A percentile compares a stretch with the other conserved stretches of the same genome.
phyloP scores from a whole-genome alignment of 2,113 vertebrate genomes.

The Otolemur garnettii region DNA sequence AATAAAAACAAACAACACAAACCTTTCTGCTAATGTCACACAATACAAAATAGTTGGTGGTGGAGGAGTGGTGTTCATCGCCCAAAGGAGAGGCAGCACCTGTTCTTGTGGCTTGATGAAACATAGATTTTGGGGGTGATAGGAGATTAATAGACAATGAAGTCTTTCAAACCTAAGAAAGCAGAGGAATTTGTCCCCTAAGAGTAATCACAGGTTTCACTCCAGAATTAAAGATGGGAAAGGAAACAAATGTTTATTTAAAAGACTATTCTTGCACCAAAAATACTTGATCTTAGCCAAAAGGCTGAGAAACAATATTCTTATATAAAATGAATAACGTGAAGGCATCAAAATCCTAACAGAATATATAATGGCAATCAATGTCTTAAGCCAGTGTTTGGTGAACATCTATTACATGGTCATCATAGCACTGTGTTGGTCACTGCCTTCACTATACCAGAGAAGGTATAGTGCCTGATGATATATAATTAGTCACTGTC shows the following conservation, averaged over 20 bases:
- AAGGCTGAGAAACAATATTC: not conserved
- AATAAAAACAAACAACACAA: not conserved
- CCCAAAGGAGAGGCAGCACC: not conserved
- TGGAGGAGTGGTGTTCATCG: not conserved
- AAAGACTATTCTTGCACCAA: constrained; percentile 5
- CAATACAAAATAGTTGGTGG: not conserved
- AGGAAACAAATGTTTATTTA: not conserved
- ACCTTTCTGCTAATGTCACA: not conserved
- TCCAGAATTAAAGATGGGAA: not conserved
- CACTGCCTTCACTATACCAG: no score
- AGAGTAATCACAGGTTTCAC: not conserved
- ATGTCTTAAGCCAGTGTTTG: not conserved
- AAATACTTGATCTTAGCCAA: no score
- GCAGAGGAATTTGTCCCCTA: not conserved
- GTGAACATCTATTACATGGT: not conserved
- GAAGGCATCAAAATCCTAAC: not conserved
- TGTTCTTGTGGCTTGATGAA: not conserved
- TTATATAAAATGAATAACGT: constrained; percentile 20
- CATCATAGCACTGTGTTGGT: not conserved
- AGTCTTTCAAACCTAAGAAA: not conserved
- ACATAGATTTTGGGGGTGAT: not conserved
- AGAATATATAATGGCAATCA: not conserved
- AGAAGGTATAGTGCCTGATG: not conserved
- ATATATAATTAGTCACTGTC: not conserved
- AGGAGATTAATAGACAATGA: not conserved